Evolutionary conservation across 2,797 vertebrate genomes (phyloP), one percentile per base, ranked within the genome.

Genomic region (Tapera naevia): DNA sequence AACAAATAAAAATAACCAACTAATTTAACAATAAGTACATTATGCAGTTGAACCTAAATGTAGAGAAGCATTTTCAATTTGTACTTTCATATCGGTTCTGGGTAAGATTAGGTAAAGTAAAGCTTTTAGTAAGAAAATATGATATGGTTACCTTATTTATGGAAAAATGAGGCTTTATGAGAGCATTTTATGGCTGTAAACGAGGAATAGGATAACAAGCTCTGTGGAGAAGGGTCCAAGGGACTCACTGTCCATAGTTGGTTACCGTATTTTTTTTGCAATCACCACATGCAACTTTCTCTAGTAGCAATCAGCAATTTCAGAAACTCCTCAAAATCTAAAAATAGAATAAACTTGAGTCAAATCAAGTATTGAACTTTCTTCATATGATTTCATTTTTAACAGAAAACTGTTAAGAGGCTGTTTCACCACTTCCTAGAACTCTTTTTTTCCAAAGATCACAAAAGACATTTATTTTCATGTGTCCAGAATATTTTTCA

Each of bases 1-100:
- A 85, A 86, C 62, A 95, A 96, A 90, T 82, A 87, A 94, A 93
- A 95, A 85, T 80, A 91, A 72, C 35, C 23, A 50, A 32, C 48
- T 73, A 86, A 79, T 73, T 88, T 75, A 91, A 90, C 84, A 96
- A 41, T 74, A 88, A 89, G 46, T 56, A 30, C 76, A 66, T 87
- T 94, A 83, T 93, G 71, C n/a, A 58, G n/a, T 61, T 86, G 51
- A 80, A 88, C 33, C 50, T 57, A 56, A 70, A 53, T 22, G 25
- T 78, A 80, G 69, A 72, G 48, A 80, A 80, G 50, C 7, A 51
- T 94, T 94, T 95, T 88, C 23, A 73, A 2, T 84, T 87, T 89
- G 37, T 50, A 50, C 37, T 80, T 84, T 88, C 66, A 32, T 13
- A 2, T 89, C 66, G 8, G 14, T 78, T 74, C 58, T 86, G 57